Percentiles rank a stretch among this genome's conserved stretches.
phyloP scores from a whole-genome alignment of 2,888 invertebrate genomes.

The Drosophila prolongata region DNA sequence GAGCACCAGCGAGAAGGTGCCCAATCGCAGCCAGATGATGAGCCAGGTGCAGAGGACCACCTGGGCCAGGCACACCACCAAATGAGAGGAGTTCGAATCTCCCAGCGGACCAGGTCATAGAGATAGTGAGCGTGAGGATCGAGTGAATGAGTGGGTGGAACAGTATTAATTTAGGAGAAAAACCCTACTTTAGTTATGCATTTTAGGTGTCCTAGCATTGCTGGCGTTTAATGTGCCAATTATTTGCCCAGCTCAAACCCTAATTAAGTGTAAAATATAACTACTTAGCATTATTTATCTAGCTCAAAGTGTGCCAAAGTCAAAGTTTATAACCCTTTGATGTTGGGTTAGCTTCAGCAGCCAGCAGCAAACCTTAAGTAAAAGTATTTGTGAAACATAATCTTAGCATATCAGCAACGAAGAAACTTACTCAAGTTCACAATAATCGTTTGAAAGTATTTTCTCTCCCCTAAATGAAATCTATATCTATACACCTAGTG shows the following conservation, averaged over 20 bases:
- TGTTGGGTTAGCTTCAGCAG: neutral
- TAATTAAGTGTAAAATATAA: slow-evolving; percentile 15
- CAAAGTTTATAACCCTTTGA: neutral
- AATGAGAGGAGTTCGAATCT: slow-evolving; percentile 84
- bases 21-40: slow-evolving; percentile 94
- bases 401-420: slow-evolving; percentile 45
- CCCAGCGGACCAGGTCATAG: slow-evolving; percentile 33
- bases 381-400: slow-evolving; percentile 48
- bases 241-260: slow-evolving; percentile 29
- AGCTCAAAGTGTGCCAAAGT: slow-evolving; percentile 36
- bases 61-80: slow-evolving; percentile 95
- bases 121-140: slow-evolving; percentile 13
- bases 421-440: slow-evolving; percentile 19
- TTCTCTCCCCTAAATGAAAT: slow-evolving; percentile 35
- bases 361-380: slow-evolving; percentile 21
- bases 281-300: neutral
- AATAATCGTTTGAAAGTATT: slow-evolving; percentile 38
- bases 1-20: slow-evolving; percentile 94
- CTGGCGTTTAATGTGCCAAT: slow-evolving; percentile 33
- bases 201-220: slow-evolving; percentile 41
- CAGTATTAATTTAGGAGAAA: slow-evolving; percentile 68
- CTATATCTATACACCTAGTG: slow-evolving; percentile 30
- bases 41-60: slow-evolving; percentile 91
- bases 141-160: slow-evolving; percentile 34
- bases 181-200: slow-evolving; percentile 44